Conservation (phyloP, 1,140 invertebrate genomes). For the Pseudachorutes palmiensis region DNA sequence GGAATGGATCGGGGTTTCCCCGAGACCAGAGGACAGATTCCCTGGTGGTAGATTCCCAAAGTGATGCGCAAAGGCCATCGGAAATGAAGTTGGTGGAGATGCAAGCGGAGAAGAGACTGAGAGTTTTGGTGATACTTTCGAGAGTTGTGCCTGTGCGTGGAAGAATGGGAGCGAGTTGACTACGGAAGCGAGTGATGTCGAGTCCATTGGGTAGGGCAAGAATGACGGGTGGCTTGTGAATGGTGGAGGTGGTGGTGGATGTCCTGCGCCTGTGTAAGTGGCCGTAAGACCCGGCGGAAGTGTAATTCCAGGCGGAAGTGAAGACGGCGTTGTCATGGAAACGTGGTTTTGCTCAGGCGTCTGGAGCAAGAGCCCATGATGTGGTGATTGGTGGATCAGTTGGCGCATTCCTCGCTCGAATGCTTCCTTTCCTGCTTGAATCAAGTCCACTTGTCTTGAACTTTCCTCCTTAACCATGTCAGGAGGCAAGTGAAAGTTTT, state of each 20-base stretch:
- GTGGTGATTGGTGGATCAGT: not conserved
- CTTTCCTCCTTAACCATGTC: not conserved
- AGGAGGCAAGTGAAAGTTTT: not conserved
- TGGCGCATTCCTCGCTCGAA: not conserved
- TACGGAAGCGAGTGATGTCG: slow-evolving; percentile 23
- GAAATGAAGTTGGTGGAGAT: slow-evolving; percentile 5
- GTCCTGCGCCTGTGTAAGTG: not conserved
- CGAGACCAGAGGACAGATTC: slow-evolving; percentile 2
- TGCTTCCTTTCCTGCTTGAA: slow-evolving; percentile 1
- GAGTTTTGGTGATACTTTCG: slow-evolving; percentile 24
- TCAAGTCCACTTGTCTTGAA: not conserved
- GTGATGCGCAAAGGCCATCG: not conserved
- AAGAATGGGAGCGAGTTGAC: slow-evolving; percentile 19
- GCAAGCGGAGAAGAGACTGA: slow-evolving; percentile 16
- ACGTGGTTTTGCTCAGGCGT: not conserved
- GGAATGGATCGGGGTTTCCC: not conserved
- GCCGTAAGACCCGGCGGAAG: slow-evolving; percentile 7
- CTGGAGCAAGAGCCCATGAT: not conserved
- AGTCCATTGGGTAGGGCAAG: slow-evolving; percentile 8
- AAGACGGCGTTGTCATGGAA: not conserved
- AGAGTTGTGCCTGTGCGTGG: slow-evolving; percentile 18
- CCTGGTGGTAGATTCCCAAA: not conserved
- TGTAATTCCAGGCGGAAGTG: not conserved
- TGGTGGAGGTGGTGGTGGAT: not conserved
- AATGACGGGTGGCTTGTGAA: not conserved